Evolutionary conservation across 2,797 vertebrate species (phyloP).

Genomic region (Saxicola maurus): DNA sequence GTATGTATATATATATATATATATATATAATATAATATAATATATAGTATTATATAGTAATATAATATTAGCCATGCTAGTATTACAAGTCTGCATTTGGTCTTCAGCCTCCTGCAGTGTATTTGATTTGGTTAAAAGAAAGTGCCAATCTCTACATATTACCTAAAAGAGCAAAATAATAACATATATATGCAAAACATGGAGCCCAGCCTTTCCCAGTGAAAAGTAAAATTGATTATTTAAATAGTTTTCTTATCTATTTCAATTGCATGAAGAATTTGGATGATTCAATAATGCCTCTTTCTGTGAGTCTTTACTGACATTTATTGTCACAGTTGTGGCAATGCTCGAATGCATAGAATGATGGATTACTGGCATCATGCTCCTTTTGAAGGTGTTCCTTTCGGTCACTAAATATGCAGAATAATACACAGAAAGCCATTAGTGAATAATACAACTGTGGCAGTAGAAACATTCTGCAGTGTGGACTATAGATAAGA

Average conservation of each 20-base stretch:
- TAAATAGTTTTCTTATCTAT: neutral
- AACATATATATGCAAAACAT: neutral
- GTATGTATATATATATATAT: too few species aligned
- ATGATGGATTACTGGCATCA: neutral
- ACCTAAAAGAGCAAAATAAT: neutral
- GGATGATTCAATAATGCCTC: neutral
- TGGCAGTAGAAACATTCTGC: neutral
- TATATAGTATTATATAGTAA: too few species aligned
- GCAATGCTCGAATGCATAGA: fast-evolving
- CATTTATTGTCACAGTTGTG: fast-evolving
- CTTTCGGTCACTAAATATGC: neutral
- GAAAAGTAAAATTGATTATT: neutral
- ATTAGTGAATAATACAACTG: neutral
- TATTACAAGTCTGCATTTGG: neutral
- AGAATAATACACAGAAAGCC: neutral
- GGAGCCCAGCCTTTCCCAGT: neutral
- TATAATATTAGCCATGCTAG: neutral
- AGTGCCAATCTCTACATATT: neutral
- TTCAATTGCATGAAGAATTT: neutral
- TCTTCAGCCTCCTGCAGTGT: neutral
- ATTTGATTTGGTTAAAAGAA: neutral
- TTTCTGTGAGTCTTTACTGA: neutral
- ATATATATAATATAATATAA: too few species aligned
- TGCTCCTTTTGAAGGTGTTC: neutral
- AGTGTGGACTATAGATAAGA: neutral